Percentiles rank a stretch among this genome's conserved stretches.
These are phyloP conservation scores for Octopus bimaculoides DNA, from an alignment of 1,140 invertebrate species.

Conservation along the genomic window DNA sequence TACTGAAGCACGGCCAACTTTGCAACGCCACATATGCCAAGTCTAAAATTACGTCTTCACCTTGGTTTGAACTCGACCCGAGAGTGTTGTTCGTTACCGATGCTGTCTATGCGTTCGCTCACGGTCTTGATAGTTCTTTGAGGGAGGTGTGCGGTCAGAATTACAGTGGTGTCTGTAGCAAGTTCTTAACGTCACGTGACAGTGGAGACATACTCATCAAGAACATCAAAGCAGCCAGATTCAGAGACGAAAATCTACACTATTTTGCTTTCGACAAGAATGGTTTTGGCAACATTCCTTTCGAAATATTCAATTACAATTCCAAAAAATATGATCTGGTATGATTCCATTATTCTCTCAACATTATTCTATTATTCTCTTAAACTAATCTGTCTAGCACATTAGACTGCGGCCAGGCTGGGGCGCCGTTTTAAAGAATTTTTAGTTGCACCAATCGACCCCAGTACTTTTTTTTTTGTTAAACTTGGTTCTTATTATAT, in stretches of 20 bases:
- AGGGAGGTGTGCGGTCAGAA: slow-evolving; percentile 37
- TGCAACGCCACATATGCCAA: slow-evolving; percentile 21
- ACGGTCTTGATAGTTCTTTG: slow-evolving; percentile 41
- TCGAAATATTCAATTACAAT: slow-evolving; percentile 35
- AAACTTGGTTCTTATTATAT: too few relatives aligned
- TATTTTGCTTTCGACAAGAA: slow-evolving; percentile 34
- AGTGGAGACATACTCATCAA: slow-evolving; percentile 36
- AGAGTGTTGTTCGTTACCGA: slow-evolving; percentile 34
- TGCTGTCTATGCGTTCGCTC: slow-evolving; percentile 40
- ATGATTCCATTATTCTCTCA: background rate
- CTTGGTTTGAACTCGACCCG: slow-evolving; percentile 24
- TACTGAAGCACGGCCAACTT: slow-evolving; percentile 15
- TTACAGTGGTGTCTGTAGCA: slow-evolving; percentile 40
- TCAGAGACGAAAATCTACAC: slow-evolving; percentile 26
- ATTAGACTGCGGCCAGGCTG: too few relatives aligned
- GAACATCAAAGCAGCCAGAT: slow-evolving; percentile 35
- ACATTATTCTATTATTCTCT: too few relatives aligned
- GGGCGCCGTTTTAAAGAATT: too few relatives aligned
- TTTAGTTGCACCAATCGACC: too few relatives aligned
- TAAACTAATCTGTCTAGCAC: too few relatives aligned
- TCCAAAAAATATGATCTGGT: background rate
- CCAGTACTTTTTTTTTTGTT: too few relatives aligned
- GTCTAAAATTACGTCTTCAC: slow-evolving; percentile 22
- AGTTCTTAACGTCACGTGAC: slow-evolving; percentile 34
- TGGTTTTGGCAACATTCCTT: slow-evolving; percentile 25